phyloP scores from a whole-genome alignment of 1,140 invertebrate genomes.

The Linepithema humile region DNA sequence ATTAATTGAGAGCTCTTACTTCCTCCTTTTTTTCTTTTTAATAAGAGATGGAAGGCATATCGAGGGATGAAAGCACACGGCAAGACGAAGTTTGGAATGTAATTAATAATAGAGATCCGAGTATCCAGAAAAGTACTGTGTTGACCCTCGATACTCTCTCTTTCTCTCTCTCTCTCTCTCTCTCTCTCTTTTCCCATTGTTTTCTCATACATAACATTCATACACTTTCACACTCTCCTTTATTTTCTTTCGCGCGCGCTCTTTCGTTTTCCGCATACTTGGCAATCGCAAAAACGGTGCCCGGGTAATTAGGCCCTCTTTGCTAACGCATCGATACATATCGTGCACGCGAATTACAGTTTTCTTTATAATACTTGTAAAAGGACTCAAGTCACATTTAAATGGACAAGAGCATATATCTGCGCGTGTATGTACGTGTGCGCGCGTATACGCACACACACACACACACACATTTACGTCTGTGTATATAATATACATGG shows the following conservation, averaged over 20 bases:
- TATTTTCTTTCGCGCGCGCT: constrained; percentile 2
- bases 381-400: constrained; percentile 27
- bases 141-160: constrained; percentile 52
- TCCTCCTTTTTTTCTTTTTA: neutral
- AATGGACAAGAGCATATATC: constrained; percentile 22
- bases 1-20: neutral
- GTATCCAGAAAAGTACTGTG: constrained; percentile 54
- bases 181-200: neutral
- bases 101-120: constrained; percentile 29
- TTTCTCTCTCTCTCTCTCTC: neutral
- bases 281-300: constrained; percentile 62
- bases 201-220: neutral
- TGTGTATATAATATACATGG: constrained; percentile 44
- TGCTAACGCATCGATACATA: constrained; percentile 24
- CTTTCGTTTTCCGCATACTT: constrained; percentile 27
- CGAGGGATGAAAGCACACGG: neutral
- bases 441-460: neutral
- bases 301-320: constrained; percentile 65
- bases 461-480: neutral
- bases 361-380: constrained; percentile 59
- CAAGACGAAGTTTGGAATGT: constrained; percentile 63
- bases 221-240: constrained; percentile 4
- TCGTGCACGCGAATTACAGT: constrained; percentile 27
- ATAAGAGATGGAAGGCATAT: neutral
- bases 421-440: neutral